Evolutionary conservation across 1,140 invertebrate genomes (phyloP), one percentile per base, ranked within the genome.

Genomic region (Nephotettix cincticeps): DNA sequence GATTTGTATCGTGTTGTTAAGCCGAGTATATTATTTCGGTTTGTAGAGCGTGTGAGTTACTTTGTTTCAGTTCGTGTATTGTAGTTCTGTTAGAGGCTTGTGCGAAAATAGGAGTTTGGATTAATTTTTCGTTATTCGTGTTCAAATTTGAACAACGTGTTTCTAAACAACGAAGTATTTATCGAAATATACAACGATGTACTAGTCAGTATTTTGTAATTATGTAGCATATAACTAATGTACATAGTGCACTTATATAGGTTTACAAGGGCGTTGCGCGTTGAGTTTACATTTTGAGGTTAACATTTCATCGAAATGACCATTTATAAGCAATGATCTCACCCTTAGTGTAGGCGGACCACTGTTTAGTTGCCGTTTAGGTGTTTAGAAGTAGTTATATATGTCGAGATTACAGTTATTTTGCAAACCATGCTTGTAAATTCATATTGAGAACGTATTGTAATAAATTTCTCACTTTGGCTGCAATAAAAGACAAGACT

Each of bases 161-260:
- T 61, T 61, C 56, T 61, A 61, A 61, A 61, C 56, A 61, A 61
- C 56, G 56, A 61, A 61, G 56, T 61, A 61, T 61, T 61, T 61
- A 61, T 61, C 56, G 25, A 61, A 61, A 23, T 11, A 61, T 61
- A 28, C 56, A 61, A 61, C 56, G 56, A 61, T 61, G 9, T 61
- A 61, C 56, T 61, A 61, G 56, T 61, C 56, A 61, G 25, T 61
- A 28, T 61, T 61, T 61, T 61, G 25, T 61, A 61, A 11, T 25
- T 61, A 61, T 61, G 13, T 61, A 61, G 56, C n/a, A 61, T 27
- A 25, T 61, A 61, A 61, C 28, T 21, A 21, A 11, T 61, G 56
- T 61, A 61, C 23, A 61, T 61, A 61, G 56, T 61, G 56, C 56
- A 61, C 56, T 61, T 61, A 61, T 61, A 29, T 61, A 61, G 21